Evolutionary conservation across 2,113 vertebrate genomes (phyloP), one percentile per base, ranked within the genome.

Genomic region (Neofelis nebulosa): DNA sequence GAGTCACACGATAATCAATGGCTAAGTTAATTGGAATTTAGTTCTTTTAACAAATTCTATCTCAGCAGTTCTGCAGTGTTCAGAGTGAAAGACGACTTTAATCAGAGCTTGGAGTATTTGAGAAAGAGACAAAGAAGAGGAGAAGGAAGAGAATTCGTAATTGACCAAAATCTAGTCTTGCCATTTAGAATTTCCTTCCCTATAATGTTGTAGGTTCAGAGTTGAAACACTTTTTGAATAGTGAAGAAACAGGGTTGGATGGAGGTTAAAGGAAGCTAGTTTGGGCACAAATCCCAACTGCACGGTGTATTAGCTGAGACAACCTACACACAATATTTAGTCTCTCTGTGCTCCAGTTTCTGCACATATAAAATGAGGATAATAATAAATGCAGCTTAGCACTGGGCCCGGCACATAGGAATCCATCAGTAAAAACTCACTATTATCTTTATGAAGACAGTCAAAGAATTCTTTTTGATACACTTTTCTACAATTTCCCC

Each of bases 1-100:
- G 69, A 95, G 65, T 80, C 48, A 93, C 69, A 61, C 11, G 65
- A 65, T 96, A 96, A 96, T 91, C 83, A 97, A 96, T 90, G 87
- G 52, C 15, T 84, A 94, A 97, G 55, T 89, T 89, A 96, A 97
- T 78, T 96, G 68, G 65, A 97, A 94, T 95, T 82, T 95, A 48
- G 48, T 73, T 95, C 48, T 94, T 73, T 87, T 76, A 87, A 76
- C 76, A 95, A 95, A 89, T 93, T 94, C 41, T 73, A 52, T 76
- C 94, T 92, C 69, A 76, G 81, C 38, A 84, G 74, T 91, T 94
- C 55, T 65, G 69, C 55, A 89, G 41, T 68, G 65, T 45, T 91
- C 66, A 57, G 8, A 82, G 78, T 91, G 68, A 98, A 93, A 97
- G 91, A 89, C 13, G 21, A 78, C 57, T 95, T 93, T 94, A 96